A percentile compares a stretch with the other conserved stretches of the same genome.
These are phyloP conservation scores for Arvicanthis niloticus DNA, from an alignment of 2,113 vertebrate species.

Conservation along the genomic window DNA sequence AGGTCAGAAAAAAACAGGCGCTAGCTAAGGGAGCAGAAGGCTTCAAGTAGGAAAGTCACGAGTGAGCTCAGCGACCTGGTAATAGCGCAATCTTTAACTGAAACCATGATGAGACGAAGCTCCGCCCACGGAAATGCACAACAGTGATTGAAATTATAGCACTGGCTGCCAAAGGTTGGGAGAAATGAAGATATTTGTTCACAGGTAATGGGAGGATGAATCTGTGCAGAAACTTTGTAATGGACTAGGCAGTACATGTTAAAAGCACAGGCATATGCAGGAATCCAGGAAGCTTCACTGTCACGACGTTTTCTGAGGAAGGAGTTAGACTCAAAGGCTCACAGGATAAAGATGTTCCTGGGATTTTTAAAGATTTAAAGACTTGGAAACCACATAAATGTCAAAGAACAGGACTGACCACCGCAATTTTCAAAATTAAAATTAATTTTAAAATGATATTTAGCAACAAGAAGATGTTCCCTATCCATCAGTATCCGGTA, in stretches of 20 bases:
- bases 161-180: neutral
- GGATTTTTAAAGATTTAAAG: conserved; percentile 1
- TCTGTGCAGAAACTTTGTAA: neutral
- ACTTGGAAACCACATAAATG: neutral
- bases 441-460: conserved; percentile 40
- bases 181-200: neutral
- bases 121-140: neutral
- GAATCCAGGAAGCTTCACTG: neutral
- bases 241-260: neutral
- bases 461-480: neutral
- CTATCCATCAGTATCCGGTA: neutral
- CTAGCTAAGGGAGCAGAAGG: neutral
- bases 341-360: neutral
- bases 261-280: neutral
- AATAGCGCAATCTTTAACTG: neutral
- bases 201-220: conserved; percentile 1
- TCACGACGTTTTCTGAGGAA: conserved; percentile 19
- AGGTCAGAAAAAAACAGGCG: neutral
- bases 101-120: neutral
- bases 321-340: conserved; percentile 42
- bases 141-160: neutral
- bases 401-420: neutral
- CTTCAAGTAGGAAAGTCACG: neutral
- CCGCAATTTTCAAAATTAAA: conserved; percentile 26
- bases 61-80: neutral